Conservation (phyloP, 2,113 vertebrate species). For the Plotosus lineatus region DNA sequence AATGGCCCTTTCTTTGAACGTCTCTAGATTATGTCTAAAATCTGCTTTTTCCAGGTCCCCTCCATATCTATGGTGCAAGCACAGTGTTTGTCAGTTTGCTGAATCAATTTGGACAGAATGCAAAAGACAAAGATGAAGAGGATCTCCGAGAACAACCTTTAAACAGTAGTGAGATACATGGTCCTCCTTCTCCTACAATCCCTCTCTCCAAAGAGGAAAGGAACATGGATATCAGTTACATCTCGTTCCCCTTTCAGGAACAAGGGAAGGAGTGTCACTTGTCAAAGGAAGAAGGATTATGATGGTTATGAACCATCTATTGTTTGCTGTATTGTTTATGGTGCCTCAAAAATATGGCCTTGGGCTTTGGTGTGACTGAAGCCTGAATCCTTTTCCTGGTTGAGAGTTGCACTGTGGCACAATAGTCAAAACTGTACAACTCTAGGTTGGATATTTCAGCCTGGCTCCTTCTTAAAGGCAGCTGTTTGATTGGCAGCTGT, state of each 20-base stretch:
- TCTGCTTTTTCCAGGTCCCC: conserved; percentile 61
- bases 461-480: background rate
- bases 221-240: conserved; percentile 51
- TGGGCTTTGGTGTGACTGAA: conserved; percentile 7
- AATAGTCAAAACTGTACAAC: background rate
- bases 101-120: conserved; percentile 62
- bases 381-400: background rate
- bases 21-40: background rate
- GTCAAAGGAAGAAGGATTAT: conserved; percentile 72
- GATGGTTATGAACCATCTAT: conserved; percentile 28
- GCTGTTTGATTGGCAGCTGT: background rate
- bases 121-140: conserved; percentile 50
- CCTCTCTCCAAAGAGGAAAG: conserved; percentile 71
- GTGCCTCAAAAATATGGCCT: background rate
- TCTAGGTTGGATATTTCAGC: background rate
- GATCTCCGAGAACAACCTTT: conserved; percentile 11
- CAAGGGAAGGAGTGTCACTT: conserved; percentile 74
- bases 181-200: conserved; percentile 58
- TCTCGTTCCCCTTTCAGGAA: conserved; percentile 74
- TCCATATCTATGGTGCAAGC: conserved; percentile 71
- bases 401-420: background rate
- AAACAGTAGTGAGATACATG: conserved; percentile 31
- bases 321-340: background rate
- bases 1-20: background rate
- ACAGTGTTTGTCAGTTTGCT: conserved; percentile 75